A percentile compares a stretch with the other conserved stretches of the same genome.
Conservation (phyloP, 2,797 vertebrate genomes). For the Rhabdophis nuchalis region DNA sequence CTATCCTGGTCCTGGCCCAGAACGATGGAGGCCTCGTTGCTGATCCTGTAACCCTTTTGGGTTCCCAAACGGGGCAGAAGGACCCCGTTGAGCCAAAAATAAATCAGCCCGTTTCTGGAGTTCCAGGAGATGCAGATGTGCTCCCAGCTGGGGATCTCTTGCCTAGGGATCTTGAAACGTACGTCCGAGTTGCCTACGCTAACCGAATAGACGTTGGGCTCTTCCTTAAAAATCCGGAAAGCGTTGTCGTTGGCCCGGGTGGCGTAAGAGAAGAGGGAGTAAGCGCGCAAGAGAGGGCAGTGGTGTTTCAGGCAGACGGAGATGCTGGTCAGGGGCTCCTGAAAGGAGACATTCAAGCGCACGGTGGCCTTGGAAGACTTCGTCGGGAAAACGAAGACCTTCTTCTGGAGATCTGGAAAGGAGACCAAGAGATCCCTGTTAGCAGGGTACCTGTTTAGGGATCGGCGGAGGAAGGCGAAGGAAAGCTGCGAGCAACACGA, state of each 20-base stretch:
- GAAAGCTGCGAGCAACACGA: not conserved
- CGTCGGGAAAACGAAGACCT: conserved; percentile 69
- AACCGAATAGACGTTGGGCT: not conserved
- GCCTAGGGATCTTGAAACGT: not conserved
- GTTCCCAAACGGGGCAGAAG: conserved; percentile 32
- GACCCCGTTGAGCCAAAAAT: conserved; percentile 60
- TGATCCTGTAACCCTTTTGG: not conserved
- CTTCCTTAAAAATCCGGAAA: conserved; percentile 51
- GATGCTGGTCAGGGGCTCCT: conserved; percentile 36
- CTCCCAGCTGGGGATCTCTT: conserved; percentile 26
- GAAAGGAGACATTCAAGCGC: not conserved
- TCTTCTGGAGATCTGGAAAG: conserved; percentile 58
- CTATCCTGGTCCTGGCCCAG: conserved; percentile 54
- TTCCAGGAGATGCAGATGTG: conserved; percentile 66
- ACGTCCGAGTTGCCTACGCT: not conserved
- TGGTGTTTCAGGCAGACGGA: conserved; percentile 66
- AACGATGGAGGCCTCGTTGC: not conserved
- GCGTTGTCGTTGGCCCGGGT: conserved; percentile 25
- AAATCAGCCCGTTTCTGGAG: conserved; percentile 46
- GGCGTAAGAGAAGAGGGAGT: conserved; percentile 68
- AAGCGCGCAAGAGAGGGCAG: conserved; percentile 55
- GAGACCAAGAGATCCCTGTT: not conserved
- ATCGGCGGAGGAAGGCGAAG: not conserved
- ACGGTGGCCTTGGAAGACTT: conserved; percentile 51
- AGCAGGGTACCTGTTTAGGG: not conserved